These are phyloP conservation scores for Drosophila phalerata DNA, from an alignment of 2,888 invertebrate genomes.

Conservation along the genomic window DNA sequence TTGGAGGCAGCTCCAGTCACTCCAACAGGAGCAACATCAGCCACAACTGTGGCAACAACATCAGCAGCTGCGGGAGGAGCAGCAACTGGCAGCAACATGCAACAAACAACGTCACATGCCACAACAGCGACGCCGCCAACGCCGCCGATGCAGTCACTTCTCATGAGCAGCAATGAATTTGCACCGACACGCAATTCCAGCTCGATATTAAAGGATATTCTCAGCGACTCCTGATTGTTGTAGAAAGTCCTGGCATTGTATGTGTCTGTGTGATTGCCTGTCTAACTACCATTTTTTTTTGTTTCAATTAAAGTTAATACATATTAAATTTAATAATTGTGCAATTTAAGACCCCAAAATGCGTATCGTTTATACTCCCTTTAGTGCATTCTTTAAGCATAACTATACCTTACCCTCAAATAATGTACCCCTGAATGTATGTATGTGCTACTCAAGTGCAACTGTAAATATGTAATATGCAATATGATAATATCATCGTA, in stretches of 20 bases:
- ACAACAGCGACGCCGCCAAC: constrained; percentile 32
- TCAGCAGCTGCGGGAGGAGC: not conserved
- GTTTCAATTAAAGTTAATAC: constrained; percentile 21
- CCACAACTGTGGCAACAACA: not conserved
- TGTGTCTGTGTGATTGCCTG: constrained; percentile 16
- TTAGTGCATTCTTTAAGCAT: constrained; percentile 2
- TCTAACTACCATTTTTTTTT: constrained; percentile 6
- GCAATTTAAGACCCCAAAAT: constrained; percentile 43
- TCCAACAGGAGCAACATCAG: constrained; percentile 1
- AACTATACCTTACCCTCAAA: constrained; percentile 2
- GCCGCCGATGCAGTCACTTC: constrained; percentile 75
- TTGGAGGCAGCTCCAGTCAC: constrained; percentile 25
- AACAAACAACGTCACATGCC: constrained; percentile 2
- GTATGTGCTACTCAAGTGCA: constrained; percentile 22
- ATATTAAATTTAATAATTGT: constrained; percentile 31
- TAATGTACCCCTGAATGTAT: constrained; percentile 24
- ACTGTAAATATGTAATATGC: constrained; percentile 72
- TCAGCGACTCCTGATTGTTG: constrained; percentile 85
- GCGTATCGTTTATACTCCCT: constrained; percentile 29
- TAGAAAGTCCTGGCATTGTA: constrained; percentile 45
- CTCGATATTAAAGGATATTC: constrained; percentile 85
- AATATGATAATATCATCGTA: constrained; percentile 25
- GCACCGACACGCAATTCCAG: constrained; percentile 85
- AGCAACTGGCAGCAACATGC: constrained; percentile 22
- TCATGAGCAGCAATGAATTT: constrained; percentile 83